Conservation (phyloP, 2,888 invertebrate genomes). For the Syrista parreyssii region DNA sequence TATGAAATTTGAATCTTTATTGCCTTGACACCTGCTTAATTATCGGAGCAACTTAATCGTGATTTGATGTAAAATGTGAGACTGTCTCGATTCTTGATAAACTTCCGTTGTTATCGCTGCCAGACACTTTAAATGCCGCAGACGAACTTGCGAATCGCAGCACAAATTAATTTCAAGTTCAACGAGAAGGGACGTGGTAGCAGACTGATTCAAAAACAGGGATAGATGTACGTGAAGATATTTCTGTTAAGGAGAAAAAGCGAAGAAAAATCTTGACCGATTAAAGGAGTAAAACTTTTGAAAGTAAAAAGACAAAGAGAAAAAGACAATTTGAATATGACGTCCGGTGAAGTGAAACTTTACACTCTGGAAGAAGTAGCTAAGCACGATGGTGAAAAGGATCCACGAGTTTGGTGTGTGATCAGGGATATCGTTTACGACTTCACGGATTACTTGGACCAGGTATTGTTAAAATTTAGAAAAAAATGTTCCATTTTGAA, state of each 20-base stretch:
- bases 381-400: slow-evolving; percentile 70
- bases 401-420: slow-evolving; percentile 73
- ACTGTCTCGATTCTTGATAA: neutral
- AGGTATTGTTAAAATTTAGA: slow-evolving; percentile 64
- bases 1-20: neutral
- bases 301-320: neutral
- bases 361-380: slow-evolving; percentile 71
- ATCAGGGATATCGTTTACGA: slow-evolving; percentile 77
- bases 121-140: neutral
- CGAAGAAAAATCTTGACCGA: neutral
- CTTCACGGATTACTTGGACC: slow-evolving; percentile 72
- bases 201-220: neutral
- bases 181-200: neutral
- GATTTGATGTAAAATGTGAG: neutral
- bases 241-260: neutral
- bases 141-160: neutral
- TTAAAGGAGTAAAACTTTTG: neutral
- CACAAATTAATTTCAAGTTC: neutral
- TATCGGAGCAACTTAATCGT: neutral
- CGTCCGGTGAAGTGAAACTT: slow-evolving; percentile 3
- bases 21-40: neutral
- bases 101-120: neutral
- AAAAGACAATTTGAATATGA: neutral
- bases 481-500: neutral
- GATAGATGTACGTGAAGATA: neutral